These are phyloP conservation scores for Electrona antarctica DNA, from an alignment of 2,113 vertebrate genomes.

Conservation along the genomic window DNA sequence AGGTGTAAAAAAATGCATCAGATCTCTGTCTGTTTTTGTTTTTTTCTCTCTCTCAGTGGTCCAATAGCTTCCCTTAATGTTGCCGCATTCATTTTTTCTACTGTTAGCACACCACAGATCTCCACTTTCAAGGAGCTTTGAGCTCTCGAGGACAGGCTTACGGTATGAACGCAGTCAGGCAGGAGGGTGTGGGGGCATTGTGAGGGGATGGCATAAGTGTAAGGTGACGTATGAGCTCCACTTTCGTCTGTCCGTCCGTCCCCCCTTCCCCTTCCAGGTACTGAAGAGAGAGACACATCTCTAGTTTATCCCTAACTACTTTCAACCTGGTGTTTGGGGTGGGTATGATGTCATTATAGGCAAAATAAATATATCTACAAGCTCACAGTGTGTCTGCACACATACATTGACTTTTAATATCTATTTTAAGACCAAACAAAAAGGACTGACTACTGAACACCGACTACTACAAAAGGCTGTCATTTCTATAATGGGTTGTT, in stretches of 20 bases:
- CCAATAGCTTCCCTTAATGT: conserved; percentile 40
- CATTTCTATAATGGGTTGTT: too few species aligned
- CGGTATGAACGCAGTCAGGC: conserved; percentile 26
- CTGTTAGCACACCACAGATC: conserved; percentile 48
- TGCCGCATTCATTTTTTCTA: conserved; percentile 48
- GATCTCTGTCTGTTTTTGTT: background rate
- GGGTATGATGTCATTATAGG: too few species aligned
- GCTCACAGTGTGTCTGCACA: too few species aligned
- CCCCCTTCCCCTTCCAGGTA: conserved; percentile 6
- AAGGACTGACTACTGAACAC: too few species aligned
- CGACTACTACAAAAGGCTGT: too few species aligned
- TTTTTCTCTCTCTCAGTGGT: conserved; percentile 19
- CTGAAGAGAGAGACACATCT: too few species aligned
- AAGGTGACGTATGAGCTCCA: conserved; percentile 46
- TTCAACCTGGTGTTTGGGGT: too few species aligned
- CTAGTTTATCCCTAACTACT: too few species aligned
- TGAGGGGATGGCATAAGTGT: conserved; percentile 44
- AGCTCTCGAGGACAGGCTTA: conserved; percentile 46
- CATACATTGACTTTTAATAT: too few species aligned
- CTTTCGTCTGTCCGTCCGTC: too few species aligned
- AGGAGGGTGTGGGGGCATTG: conserved; percentile 12
- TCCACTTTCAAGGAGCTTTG: conserved; percentile 29
- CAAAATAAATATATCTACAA: too few species aligned
- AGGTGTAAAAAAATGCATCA: conserved; percentile 56
- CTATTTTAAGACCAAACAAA: too few species aligned